Percentiles rank a stretch among this genome's conserved stretches.
These are phyloP conservation scores for Scaptomyza hsui DNA, from an alignment of 1,140 invertebrate genomes.

Conservation along the genomic window DNA sequence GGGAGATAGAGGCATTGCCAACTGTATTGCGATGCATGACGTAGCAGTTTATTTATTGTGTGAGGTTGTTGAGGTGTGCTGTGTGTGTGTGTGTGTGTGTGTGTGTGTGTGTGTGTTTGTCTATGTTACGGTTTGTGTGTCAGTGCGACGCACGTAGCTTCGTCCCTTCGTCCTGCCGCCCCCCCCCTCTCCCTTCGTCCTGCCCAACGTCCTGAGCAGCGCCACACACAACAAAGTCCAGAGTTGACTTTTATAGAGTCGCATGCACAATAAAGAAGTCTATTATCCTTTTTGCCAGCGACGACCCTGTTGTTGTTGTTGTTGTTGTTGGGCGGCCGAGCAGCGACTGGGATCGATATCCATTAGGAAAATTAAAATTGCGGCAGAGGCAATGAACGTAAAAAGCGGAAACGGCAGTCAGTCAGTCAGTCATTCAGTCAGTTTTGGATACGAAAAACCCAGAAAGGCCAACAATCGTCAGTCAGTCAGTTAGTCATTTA, in stretches of 20 bases:
- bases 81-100: slow-evolving; percentile 33
- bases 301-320: slow-evolving; percentile 42
- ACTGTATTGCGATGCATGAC: slow-evolving; percentile 62
- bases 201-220: slow-evolving; percentile 39
- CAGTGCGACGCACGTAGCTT: slow-evolving; percentile 10
- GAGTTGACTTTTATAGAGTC: slow-evolving; percentile 84
- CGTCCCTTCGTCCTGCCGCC: background rate
- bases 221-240: slow-evolving; percentile 73
- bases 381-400: slow-evolving; percentile 84
- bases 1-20: slow-evolving; percentile 7
- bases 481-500: slow-evolving; percentile 17
- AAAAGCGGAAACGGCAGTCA: slow-evolving; percentile 77
- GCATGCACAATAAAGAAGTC: slow-evolving; percentile 84
- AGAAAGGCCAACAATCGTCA: slow-evolving; percentile 5
- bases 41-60: slow-evolving; percentile 79
- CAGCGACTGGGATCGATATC: slow-evolving; percentile 79
- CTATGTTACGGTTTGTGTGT: slow-evolving; percentile 61
- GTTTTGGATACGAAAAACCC: background rate
- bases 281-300: slow-evolving; percentile 83
- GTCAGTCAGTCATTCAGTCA: slow-evolving; percentile 58
- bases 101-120: slow-evolving; percentile 35
- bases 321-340: slow-evolving; percentile 54
- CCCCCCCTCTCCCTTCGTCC: background rate
- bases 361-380: slow-evolving; percentile 84
- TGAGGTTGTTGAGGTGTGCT: slow-evolving; percentile 66